Evolutionary conservation across 2,113 vertebrate genomes (phyloP), one percentile per base, ranked within the genome.

Genomic region (Pollachius pollachius): DNA sequence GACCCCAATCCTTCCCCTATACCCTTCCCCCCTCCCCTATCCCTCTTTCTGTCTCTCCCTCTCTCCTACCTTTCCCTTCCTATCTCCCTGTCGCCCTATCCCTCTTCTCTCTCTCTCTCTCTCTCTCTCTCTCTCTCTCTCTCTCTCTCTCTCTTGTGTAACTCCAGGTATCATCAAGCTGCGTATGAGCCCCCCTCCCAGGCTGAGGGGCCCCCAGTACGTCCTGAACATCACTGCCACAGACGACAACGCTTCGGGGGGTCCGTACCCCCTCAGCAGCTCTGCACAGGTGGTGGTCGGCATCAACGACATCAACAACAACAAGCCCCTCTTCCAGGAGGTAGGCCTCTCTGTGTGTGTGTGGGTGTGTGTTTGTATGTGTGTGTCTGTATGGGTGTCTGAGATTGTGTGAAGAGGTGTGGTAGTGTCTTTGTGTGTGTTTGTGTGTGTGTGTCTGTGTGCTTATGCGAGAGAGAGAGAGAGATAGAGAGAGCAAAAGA

Each of bases 251-350:
- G 81, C 90, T 3, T 94, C 95, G 0, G 93, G 94, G 0, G 95
- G 95, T 0, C 89, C 93, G 12, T 89, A 83, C 60, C 88, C 92
- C 21, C 94, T 97, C 78, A 94, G 93, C 78, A 94, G 94, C 77
- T 93, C 92, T 18, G 92, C 94, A 11, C 93, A 94, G 79, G 94
- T 97, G 66, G 90, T 95, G 52, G 93, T 97, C 21, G 93, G 92
- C 25, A 93, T 97, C 87, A 94, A 95, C 0, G 94, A 97, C 73
- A 66, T 96, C 74, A 96, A 97, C 88, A 95, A 95, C 87, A 95
- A 96, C 89, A 96, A 95, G 23, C 95, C 95, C 1, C 70, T 95
- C 62, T 97, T 97, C 80, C 85, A 88, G 57, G 89, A 94, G 93
- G 95, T 95, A 86, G 68, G n/a, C 15, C 9, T 57, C 15, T 70